Percentiles rank a stretch among this genome's conserved stretches.
phyloP scores from a whole-genome alignment of 2,797 vertebrate genomes.

The Rhinichthys osculus region DNA sequence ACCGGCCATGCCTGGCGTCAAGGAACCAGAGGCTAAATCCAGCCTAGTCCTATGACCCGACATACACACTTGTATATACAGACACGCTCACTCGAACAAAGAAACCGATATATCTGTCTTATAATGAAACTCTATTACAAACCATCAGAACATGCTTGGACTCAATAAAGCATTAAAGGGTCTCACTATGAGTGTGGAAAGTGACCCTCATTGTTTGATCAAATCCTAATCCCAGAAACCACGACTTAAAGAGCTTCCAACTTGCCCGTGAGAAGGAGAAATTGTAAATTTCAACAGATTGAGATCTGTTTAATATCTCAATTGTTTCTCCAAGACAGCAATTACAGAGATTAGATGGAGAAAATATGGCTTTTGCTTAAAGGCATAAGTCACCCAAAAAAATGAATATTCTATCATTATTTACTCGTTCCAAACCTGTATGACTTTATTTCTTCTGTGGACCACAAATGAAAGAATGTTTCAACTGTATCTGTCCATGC shows the following conservation, averaged over 20 bases:
- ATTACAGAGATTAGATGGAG: conserved; percentile 2
- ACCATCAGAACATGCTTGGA: conserved; percentile 24
- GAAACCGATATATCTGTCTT: conserved; percentile 55
- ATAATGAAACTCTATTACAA: conserved; percentile 63
- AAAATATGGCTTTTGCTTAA: neutral
- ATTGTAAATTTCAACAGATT: no score
- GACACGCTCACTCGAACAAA: conserved; percentile 39
- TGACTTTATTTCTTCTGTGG: neutral
- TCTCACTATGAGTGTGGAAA: conserved; percentile 9
- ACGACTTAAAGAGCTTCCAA: neutral
- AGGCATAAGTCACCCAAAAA: neutral
- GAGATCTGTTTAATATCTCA: conserved; percentile 19
- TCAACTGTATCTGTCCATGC: neutral
- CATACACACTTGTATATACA: conserved; percentile 55
- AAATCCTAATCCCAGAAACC: conserved; percentile 24
- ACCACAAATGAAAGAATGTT: neutral
- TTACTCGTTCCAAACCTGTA: neutral
- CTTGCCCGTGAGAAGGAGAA: neutral
- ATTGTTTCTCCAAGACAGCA: conserved; percentile 16
- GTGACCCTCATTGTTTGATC: neutral
- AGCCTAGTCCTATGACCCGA: conserved; percentile 50
- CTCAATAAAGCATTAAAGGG: conserved; percentile 53
- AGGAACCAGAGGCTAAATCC: conserved; percentile 72
- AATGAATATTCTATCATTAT: neutral
- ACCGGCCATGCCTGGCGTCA: conserved; percentile 66